phyloP scores from a whole-genome alignment of 2,888 invertebrate genomes.

The Embidobia sp. region DNA sequence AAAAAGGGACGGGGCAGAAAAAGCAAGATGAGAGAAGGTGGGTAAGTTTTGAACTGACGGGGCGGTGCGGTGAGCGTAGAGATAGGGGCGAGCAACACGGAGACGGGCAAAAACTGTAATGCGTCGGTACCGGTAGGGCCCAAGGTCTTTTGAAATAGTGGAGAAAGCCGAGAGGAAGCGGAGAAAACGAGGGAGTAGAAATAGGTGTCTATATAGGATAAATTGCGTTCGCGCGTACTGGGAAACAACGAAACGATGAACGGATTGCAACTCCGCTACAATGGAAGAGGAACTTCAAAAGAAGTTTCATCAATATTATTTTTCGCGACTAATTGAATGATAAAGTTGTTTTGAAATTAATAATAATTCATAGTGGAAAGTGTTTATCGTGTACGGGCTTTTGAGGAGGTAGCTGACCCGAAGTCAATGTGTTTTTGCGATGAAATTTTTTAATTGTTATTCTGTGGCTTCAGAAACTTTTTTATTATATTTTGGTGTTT shows the following conservation, averaged over 20 bases:
- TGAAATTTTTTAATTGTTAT: constrained; percentile 6
- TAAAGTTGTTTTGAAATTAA: constrained; percentile 24
- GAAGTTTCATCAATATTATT: constrained; percentile 35
- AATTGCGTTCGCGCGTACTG: constrained; percentile 74
- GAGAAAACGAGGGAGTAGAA: constrained; percentile 53
- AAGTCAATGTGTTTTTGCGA: neutral
- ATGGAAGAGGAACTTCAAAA: constrained; percentile 26
- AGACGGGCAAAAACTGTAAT: constrained; percentile 74
- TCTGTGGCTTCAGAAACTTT: neutral
- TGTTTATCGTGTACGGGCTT: constrained; percentile 15
- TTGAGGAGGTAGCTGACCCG: neutral
- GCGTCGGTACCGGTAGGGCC: constrained; percentile 80
- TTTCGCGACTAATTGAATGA: constrained; percentile 37
- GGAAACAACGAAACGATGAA: constrained; percentile 78
- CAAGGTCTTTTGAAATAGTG: constrained; percentile 55
- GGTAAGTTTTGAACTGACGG: constrained; percentile 44
- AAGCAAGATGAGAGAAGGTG: constrained; percentile 49
- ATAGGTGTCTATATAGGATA: constrained; percentile 62
- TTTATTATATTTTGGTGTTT: neutral
- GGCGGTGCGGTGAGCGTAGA: constrained; percentile 32
- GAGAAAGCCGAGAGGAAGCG: constrained; percentile 60
- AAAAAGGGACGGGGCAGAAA: constrained; percentile 41
- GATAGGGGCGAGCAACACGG: constrained; percentile 58
- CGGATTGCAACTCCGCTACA: constrained; percentile 68
- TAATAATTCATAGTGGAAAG: constrained; percentile 11